Base-by-base conservation (phyloP, 2,797 vertebrate genomes). In the Austrolebias charrua region DNA sequence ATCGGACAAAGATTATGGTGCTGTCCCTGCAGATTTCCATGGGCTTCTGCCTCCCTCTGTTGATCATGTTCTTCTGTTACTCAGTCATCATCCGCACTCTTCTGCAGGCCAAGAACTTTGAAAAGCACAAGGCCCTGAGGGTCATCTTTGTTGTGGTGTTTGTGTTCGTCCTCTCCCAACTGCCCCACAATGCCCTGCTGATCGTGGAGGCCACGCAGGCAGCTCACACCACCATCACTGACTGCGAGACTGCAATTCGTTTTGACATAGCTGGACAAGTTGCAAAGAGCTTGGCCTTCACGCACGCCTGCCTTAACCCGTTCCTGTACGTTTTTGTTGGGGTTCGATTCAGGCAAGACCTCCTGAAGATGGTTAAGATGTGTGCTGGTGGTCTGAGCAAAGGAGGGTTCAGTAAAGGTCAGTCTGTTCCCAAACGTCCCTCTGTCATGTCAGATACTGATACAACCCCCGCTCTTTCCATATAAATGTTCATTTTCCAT, bases 271-370 rank as follows among this genome's bases (percentile, higher is more conserved):
- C 86, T 0, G 86, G 92, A 62, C 94, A 95, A 86, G 69, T 96
- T 19, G 92, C 94, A 12, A 95, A 94, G 78, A 91, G 88, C 63
- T 73, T 96, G 0, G 96, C 96, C 2, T 97, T 93, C 60, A 90
- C 93, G 8, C 96, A 97, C 56, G 93, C 94, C 66, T 98, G 96
- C 84, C 86, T 96, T 50, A 98, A 97, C 82, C 96, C 96, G 0
- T 82, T 96, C 63, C 85, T 98, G 57, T 97, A 97, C 0, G 95
- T 93, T 42, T 98, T 98, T 38, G 89, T 95, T 1, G 96, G 96
- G 0, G 91, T 95, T 43, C 89, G 93, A 1, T 96, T 96, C 90
- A 90, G 94, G 47, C 80, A 73, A 20, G 95, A 94, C 1, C 90
- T 98, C 4, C 4, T 92, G 28, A 91, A 74, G 73, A 84, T 94